Percentiles rank a stretch among this genome's conserved stretches.
These are phyloP conservation scores for Meteorus sp. DNA, from an alignment of 1,140 invertebrate species.

Conservation along the genomic window DNA sequence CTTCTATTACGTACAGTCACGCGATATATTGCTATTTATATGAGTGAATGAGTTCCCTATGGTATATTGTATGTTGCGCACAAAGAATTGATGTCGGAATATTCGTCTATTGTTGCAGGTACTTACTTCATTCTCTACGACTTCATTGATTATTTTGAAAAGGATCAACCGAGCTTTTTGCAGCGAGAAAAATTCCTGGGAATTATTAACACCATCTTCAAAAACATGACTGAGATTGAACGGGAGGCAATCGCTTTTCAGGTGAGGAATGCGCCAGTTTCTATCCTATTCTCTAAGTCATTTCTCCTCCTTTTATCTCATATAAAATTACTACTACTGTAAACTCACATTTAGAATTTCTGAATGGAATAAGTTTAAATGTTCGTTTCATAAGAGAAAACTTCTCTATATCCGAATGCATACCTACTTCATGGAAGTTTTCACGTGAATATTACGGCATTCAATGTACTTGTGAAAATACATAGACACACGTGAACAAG, in stretches of 20 bases:
- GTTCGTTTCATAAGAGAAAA: not conserved
- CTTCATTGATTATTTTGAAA: conserved; percentile 87
- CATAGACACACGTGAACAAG: too few relatives aligned
- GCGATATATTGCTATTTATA: too few relatives aligned
- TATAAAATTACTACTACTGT: not conserved
- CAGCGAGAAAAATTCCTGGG: conserved; percentile 81
- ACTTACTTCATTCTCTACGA: conserved; percentile 91
- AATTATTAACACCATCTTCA: conserved; percentile 86
- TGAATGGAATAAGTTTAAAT: not conserved
- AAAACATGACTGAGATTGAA: conserved; percentile 79
- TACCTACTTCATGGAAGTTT: too few relatives aligned
- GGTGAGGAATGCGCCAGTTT: too few relatives aligned
- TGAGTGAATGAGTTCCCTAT: too few relatives aligned
- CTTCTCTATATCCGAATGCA: too few relatives aligned
- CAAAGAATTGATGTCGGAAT: conserved; percentile 87
- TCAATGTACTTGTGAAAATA: too few relatives aligned
- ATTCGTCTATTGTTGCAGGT: conserved; percentile 98
- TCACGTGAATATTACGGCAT: too few relatives aligned
- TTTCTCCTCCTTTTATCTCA: conserved; percentile 15
- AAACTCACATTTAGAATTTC: not conserved
- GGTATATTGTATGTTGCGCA: conserved; percentile 63
- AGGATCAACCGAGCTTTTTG: conserved; percentile 77
- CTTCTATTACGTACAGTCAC: too few relatives aligned
- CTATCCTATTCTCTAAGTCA: too few relatives aligned
- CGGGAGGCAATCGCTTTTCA: conserved; percentile 89